These are phyloP conservation scores for Heliocidaris tuberculata DNA, from an alignment of 35 echinoderm and acorn worm species.

Conservation along the genomic window DNA sequence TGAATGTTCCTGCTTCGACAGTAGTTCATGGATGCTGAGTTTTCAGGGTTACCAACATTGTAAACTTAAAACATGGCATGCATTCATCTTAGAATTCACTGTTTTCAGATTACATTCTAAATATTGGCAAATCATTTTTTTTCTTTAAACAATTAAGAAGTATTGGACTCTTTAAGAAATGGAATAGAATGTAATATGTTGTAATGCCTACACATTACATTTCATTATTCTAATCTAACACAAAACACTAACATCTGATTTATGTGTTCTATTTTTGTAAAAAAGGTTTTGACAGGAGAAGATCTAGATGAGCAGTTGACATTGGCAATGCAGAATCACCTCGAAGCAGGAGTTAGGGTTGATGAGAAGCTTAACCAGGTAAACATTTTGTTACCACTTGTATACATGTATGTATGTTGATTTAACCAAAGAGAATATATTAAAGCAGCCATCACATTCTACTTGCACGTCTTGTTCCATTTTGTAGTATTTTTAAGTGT, in stretches of 20 bases:
- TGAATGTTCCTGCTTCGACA: too few relatives aligned
- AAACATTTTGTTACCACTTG: background rate
- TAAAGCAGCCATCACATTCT: background rate
- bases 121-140: too few relatives aligned
- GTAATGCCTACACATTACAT: too few relatives aligned
- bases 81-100: too few relatives aligned
- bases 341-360: slow-evolving; percentile 71
- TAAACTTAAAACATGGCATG: too few relatives aligned
- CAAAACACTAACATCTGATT: background rate
- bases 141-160: too few relatives aligned
- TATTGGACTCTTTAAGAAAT: too few relatives aligned
- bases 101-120: too few relatives aligned
- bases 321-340: slow-evolving; percentile 75
- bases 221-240: too few relatives aligned
- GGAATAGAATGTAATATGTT: too few relatives aligned
- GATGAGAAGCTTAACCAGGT: slow-evolving; percentile 68
- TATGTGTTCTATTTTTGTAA: background rate
- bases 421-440: background rate
- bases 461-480: background rate
- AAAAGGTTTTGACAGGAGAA: slow-evolving; percentile 69
- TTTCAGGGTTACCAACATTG: too few relatives aligned
- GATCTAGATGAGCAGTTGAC: slow-evolving; percentile 76
- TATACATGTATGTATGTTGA: background rate
- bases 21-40: too few relatives aligned
- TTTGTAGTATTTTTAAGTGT: background rate